Percentiles rank a stretch among this genome's conserved stretches.
Evolutionary conservation across 1,140 invertebrate species (phyloP).

Genomic region (Conus betulinus): DNA sequence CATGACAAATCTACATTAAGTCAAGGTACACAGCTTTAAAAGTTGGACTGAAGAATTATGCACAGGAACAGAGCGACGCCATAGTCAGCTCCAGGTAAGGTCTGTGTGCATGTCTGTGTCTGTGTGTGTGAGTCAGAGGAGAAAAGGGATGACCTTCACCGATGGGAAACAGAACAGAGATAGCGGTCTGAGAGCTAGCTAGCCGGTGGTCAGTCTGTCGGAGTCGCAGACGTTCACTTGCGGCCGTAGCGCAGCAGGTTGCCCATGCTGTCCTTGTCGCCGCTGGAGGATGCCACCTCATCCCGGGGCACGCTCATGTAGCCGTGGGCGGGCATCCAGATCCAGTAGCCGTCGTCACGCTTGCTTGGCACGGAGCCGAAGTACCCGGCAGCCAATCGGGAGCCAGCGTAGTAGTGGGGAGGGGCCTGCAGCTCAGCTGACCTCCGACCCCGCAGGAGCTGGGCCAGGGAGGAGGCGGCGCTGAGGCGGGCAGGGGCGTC

Average conservation of each 20-base stretch:
- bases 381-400: slow-evolving; percentile 46
- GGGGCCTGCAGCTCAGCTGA: slow-evolving; percentile 49
- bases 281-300: slow-evolving; percentile 38
- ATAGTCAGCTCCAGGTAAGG: too few species aligned
- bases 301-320: slow-evolving; percentile 64
- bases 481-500: slow-evolving; percentile 15
- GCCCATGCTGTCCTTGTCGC: slow-evolving; percentile 39
- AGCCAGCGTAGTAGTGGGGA: slow-evolving; percentile 51
- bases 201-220: too few species aligned
- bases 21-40: too few species aligned
- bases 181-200: too few species aligned
- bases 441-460: slow-evolving; percentile 33
- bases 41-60: too few species aligned
- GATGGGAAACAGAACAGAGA: too few species aligned
- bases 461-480: slow-evolving; percentile 35
- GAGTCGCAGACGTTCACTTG: slow-evolving; percentile 6
- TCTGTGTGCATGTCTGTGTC: too few species aligned
- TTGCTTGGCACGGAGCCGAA: slow-evolving; percentile 47
- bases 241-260: slow-evolving; percentile 65
- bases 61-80: too few species aligned
- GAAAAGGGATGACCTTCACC: too few species aligned
- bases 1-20: too few species aligned
- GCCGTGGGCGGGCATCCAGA: slow-evolving; percentile 72
- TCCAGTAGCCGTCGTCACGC: slow-evolving; percentile 61
- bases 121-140: too few species aligned